Percentiles rank a stretch among this genome's conserved stretches.
These are phyloP conservation scores for Cephus runcator DNA, from an alignment of 2,888 invertebrate genomes.

Conservation along the genomic window DNA sequence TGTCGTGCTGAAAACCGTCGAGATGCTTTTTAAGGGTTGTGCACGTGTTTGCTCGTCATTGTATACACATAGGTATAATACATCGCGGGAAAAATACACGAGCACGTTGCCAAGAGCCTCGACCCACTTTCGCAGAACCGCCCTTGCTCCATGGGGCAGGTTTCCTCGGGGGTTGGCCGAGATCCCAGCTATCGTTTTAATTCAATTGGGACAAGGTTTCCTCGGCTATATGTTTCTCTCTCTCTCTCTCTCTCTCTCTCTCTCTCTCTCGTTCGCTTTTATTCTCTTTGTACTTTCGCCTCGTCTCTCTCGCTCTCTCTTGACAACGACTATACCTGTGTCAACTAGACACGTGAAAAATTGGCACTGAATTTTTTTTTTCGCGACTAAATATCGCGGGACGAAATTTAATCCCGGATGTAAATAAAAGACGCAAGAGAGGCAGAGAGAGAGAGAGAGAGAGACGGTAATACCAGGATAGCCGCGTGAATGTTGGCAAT, in stretches of 20 bases:
- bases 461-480: too few relatives aligned
- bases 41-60: background rate
- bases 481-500: background rate
- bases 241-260: background rate
- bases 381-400: too few relatives aligned
- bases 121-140: background rate
- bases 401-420: too few relatives aligned
- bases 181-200: background rate
- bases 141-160: background rate
- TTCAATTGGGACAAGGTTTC: background rate
- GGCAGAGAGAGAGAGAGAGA: too few relatives aligned
- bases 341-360: background rate
- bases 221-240: background rate
- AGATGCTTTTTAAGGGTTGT: background rate
- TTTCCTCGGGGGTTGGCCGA: background rate
- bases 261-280: background rate
- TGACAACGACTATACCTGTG: background rate
- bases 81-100: background rate
- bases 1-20: background rate
- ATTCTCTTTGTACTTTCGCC: too few relatives aligned
- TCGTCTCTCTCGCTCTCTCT: slow-evolving; percentile 1
- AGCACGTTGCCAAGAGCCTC: background rate
- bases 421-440: too few relatives aligned
- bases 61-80: background rate
- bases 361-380: too few relatives aligned